phyloP scores from a whole-genome alignment of 2,113 vertebrate species.

The Piaya cayana region DNA sequence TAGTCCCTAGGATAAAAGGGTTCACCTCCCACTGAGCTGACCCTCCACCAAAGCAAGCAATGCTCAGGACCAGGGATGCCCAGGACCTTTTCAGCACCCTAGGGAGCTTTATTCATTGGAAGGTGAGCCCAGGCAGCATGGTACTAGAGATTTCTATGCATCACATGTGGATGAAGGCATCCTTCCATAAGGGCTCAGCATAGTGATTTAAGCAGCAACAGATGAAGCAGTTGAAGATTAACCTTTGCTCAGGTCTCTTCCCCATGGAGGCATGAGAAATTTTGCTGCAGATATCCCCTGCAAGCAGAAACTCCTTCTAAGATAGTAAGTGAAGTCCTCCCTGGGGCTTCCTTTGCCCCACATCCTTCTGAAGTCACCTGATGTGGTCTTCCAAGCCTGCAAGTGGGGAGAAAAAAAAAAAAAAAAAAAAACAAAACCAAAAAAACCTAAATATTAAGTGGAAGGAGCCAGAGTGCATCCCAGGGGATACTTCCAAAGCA shows the following conservation, averaged over 20 bases:
- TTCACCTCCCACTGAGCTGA: neutral
- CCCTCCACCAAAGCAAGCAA: neutral
- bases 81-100: neutral
- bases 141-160: neutral
- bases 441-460: fast-evolving
- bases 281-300: neutral
- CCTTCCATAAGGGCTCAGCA: too few species aligned
- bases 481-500: neutral
- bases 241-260: neutral
- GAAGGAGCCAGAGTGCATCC: neutral
- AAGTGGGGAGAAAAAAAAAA: neutral
- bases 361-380: neutral
- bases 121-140: neutral
- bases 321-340: neutral
- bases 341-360: fast-evolving
- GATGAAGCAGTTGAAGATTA: neutral
- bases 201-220: neutral
- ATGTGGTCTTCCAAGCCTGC: neutral
- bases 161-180: neutral
- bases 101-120: neutral
- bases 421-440: too few species aligned
- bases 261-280: neutral
- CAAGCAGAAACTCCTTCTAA: neutral
- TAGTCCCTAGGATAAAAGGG: neutral
- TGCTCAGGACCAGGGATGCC: neutral